Base-by-base conservation (phyloP, 2,888 invertebrate genomes). In the Blastobasis adustella region DNA sequence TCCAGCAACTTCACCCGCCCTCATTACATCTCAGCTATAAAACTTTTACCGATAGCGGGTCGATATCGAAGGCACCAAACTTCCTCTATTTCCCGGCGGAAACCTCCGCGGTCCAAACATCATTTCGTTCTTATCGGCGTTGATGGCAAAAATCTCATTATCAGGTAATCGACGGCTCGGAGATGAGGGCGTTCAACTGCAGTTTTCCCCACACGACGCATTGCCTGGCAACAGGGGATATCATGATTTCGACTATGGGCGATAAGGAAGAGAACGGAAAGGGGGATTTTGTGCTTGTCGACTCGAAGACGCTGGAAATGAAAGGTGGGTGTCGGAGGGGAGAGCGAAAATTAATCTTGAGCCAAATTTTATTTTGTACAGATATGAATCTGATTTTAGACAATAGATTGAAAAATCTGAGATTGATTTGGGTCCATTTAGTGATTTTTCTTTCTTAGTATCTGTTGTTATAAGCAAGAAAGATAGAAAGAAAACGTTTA, bases 201-300 rank as follows among this genome's bases (percentile, higher is more conserved):
- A 91, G 93, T n/a, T 94, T 94, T 49, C 97, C 97, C 0, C 99
- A 99, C 72, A 98, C 99, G 1, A 89, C 96, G 4, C 99, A 99
- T 79, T 99, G 99, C 78, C 88, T 98, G 58, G 95, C 97, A 10
- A 92, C 91, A 61, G 98, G 98, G 0, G 94, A 98, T 70, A 93
- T 99, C 57, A 96, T 99, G 95, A 97, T 99, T 68, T 98, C 98
- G 5, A 93, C 94, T 8, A 93, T 99, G 93, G 99, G 98, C 9
- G 96, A 97, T 82, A 90, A 90, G 39, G 84, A 95, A n/a, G 97
- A 95, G 51, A 92, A 96, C 65, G 94, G 91, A 10, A 93, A 94
- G 77, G 96, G 97, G 44, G 95, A 97, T 60, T 99, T 97, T 71
- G 85, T 98, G 50, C 89, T 97, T 57, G 90, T 99, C 61, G 97